Evolutionary conservation across 2,113 vertebrate species (phyloP).

Genomic region (Aix galericulata): DNA sequence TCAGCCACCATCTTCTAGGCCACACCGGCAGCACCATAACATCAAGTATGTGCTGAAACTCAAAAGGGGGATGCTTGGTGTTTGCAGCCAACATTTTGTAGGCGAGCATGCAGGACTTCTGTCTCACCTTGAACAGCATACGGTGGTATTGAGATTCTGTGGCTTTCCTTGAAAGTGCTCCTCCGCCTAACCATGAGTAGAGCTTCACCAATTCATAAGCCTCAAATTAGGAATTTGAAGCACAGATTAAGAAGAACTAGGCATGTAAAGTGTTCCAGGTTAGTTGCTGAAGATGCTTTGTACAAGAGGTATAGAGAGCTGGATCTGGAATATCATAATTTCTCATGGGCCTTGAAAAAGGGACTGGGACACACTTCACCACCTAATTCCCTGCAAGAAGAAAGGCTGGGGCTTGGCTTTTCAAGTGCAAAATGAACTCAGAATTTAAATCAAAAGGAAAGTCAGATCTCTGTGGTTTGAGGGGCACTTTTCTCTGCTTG

Average conservation of each 20-base stretch:
- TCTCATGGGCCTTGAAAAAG: not conserved
- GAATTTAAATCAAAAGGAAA: slow-evolving; percentile 22
- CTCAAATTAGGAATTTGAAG: not conserved
- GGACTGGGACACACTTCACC: not conserved
- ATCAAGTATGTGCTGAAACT: not conserved
- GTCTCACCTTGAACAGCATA: not conserved
- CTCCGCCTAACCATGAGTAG: not conserved
- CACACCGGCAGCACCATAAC: not conserved
- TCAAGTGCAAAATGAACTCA: slow-evolving; percentile 6
- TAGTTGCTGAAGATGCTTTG: not conserved
- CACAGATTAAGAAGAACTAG: not conserved
- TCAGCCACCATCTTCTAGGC: not conserved
- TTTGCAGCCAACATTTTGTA: not conserved
- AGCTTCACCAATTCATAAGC: not conserved
- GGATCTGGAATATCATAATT: not conserved
- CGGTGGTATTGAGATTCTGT: not conserved
- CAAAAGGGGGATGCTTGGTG: not conserved
- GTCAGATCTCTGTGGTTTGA: not conserved
- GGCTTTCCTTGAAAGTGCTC: not conserved
- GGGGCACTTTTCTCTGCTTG: not conserved
- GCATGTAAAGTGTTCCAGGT: not conserved
- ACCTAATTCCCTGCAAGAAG: slow-evolving; percentile 28
- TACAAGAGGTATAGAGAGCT: not conserved
- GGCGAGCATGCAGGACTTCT: not conserved
- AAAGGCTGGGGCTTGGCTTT: slow-evolving; percentile 10